Base-by-base conservation (phyloP, 1,140 invertebrate species). In the Matsumurasca onukii region DNA sequence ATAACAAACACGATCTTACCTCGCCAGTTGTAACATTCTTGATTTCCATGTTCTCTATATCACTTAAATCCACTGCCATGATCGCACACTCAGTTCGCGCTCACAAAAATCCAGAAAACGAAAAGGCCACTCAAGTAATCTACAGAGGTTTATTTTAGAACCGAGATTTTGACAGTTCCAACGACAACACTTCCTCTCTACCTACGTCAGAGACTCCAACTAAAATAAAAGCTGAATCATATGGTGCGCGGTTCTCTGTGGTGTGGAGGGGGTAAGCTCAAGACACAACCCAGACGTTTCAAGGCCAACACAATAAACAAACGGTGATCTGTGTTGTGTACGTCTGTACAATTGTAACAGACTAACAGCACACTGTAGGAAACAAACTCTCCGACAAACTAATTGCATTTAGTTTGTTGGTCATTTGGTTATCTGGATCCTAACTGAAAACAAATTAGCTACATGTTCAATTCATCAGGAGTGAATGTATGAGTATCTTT, bases 31-130 rank as follows among this genome's bases (percentile, higher is more conserved):
- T 24, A 15, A 70, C 49, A 24, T 70, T 66, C 25, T 67, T 67
- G 24, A 70, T 31, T 59, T 70, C 3, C 51, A 67, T 55, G 31
- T 69, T 48, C 12, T 49, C 49, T 15, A 68, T 68, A 3, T 59
- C 57, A 29, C 13, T 68, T 25, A 68, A 39, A 39, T 68, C 66
- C 12, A 68, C 66, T 34, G 61, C 61, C 61, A 63, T 63, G n/a
- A 5, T 63, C 9, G 20, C 12, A 52, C 12, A 15, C 12, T 9
- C 55, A 2, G 9, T n/a, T n/a, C n/a, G n/a, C 3, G 25, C 2
- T 29, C 55, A 59, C 55, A 59, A 59, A 59, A 59, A 9, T 59
- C 9, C 55, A 27, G 25, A 59, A 39, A 59, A 59, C n/a, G 55
- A 59, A 59, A 13, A 29, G 15, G 15, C 55, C 25, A 27, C 55